Base-by-base conservation (phyloP, 2,797 vertebrate species). In the Oryzias sinensis region DNA sequence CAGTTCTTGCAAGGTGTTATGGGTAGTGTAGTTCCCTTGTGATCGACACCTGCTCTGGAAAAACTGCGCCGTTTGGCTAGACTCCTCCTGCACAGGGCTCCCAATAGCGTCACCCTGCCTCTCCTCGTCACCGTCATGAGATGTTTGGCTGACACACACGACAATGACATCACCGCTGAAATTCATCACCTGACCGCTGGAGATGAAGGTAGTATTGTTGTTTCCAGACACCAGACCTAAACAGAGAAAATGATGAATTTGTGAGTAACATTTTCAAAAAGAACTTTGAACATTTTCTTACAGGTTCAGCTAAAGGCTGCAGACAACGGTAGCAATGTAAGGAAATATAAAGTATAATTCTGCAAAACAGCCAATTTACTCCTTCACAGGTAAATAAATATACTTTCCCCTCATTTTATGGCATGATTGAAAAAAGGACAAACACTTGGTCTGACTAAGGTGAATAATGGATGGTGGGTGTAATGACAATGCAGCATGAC, bases 151-250 rank as follows among this genome's bases (percentile, higher is more conserved):
- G 81, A 98, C 93, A n/a, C 96, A 96, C 61, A 98, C 94, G 27
- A 98, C 93, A 22, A 99, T 96, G 82, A 99, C 94, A 27, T 99
- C 96, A 0, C 96, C 95, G 50, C 94, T 98, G 90, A 98, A 98
- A 89, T 99, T 98, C 96, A 98, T 98, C 82, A 99, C 96, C 91
- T 98, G 94, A 65, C 96, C 96, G 13, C 93, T 97, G 83, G 97
- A 98, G 84, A 98, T 97, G 82, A 97, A 98, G 54, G 96, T 98
- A 81, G 96, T 97, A 92, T 96, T 98, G 84, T 96, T 88, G 91
- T 94, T 96, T 74, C 96, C 96, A 22, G 94, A 95, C 88, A 98
- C 95, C 74, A 94, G 95, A 87, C 95, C 96, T 98, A 79, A 37
- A 57, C 0, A 5, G 16, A 24, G 20, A 43, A 20, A 58, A 77